Evolutionary conservation across 1,140 invertebrate genomes (phyloP), one percentile per base, ranked within the genome.

Genomic region (Temnothorax curvispinosus): DNA sequence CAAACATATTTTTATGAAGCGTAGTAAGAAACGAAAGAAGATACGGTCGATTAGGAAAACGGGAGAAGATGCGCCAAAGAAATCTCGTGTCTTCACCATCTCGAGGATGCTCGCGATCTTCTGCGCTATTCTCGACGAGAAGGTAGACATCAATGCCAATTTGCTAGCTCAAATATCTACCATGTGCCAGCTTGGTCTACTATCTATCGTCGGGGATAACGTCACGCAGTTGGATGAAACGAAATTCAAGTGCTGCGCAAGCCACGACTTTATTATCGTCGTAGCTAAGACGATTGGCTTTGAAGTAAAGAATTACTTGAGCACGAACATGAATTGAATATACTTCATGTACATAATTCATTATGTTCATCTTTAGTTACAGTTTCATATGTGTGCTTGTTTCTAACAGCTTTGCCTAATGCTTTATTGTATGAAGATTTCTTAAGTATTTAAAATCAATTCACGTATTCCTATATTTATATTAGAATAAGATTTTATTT

Each of bases 31-130:
- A 96, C 88, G 96, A 96, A 91, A 94, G 95, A 74, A 91, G 85
- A 64, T 76, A 50, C 50, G 91, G 86, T 84, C 87, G 71, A 93
- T 92, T 65, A 95, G 94, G 85, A 95, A 92, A 75, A 81, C 60
- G 9, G 67, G n/a, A 4, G 84, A 96, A 93, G 90, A 95, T 71
- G 96, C 95, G n/a, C 96, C 96, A 15, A 94, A 75, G 8, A 84
- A 75, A 0, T 98, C 98, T 0, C 98, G 98, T 95, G 96, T 0
- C 99, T 99, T 92, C 97, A 47, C 97, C 1, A 95, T 99, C 21
- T 97, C 98, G 93, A 96, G 98, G 77, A 95, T 99, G 91, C 94
- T 99, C 71, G 98, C 98, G 3, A 99, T 99, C 90, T 99, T 99
- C 95, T 99, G 98, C 95, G 97, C 98, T 1, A 98, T 99, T 90